These are phyloP conservation scores for Parus major DNA, from an alignment of 2,113 vertebrate species.

Conservation along the genomic window DNA sequence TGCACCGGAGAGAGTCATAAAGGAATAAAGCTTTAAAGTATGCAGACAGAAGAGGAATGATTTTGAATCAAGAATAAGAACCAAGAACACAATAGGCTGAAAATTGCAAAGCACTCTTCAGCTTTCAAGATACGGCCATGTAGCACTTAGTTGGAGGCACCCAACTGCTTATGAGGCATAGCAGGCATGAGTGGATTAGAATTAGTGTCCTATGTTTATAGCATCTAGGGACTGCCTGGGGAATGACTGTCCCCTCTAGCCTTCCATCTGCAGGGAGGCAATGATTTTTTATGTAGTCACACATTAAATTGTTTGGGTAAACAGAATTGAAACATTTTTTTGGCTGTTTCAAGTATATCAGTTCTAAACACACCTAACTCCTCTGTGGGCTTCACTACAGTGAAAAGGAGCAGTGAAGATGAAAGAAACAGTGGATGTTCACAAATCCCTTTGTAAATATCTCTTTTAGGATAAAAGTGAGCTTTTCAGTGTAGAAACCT, in stretches of 20 bases:
- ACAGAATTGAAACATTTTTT: not conserved
- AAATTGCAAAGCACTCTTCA: not conserved
- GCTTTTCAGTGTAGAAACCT: not conserved
- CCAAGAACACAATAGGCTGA: not conserved
- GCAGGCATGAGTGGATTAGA: not conserved
- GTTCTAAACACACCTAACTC: not conserved
- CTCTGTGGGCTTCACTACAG: not conserved
- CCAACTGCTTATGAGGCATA: not conserved
- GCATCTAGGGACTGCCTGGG: not conserved
- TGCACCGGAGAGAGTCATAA: not conserved
- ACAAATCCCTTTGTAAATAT: conserved; percentile 1
- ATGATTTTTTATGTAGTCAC: not conserved
- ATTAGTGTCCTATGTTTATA: not conserved
- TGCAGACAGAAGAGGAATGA: not conserved
- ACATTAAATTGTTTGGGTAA: not conserved
- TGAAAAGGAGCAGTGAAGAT: not conserved
- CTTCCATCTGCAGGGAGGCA: not conserved
- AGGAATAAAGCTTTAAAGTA: not conserved
- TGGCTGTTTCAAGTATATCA: not conserved
- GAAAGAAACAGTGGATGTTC: not conserved
- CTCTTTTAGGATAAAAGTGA: not conserved
- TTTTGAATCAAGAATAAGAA: not conserved
- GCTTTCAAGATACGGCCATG: not conserved
- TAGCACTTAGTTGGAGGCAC: not conserved
- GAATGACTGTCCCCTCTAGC: not conserved